These are phyloP conservation scores for Drosophila heteroneura DNA, from an alignment of 2,888 invertebrate species.

Conservation along the genomic window DNA sequence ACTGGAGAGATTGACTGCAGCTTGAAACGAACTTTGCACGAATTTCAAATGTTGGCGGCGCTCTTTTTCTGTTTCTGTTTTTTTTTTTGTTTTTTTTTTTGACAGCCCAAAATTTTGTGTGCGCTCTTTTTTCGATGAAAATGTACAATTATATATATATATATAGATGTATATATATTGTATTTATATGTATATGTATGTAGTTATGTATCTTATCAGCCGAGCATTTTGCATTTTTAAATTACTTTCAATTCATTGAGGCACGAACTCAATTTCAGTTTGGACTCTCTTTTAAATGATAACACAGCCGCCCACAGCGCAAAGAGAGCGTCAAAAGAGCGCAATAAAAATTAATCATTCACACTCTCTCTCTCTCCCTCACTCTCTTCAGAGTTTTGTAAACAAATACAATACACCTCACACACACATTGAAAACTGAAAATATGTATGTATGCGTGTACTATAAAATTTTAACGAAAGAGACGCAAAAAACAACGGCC, in stretches of 20 bases:
- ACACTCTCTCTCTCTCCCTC: neutral
- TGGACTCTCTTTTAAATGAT: slow-evolving; percentile 47
- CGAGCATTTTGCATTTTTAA: slow-evolving; percentile 18
- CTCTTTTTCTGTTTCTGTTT: neutral
- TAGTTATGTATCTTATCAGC: slow-evolving; percentile 13
- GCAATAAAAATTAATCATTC: neutral
- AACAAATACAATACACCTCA: slow-evolving; percentile 27
- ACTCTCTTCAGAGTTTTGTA: slow-evolving; percentile 37
- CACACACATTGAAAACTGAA: neutral
- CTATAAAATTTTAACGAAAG: slow-evolving; percentile 33
- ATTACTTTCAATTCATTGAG: slow-evolving; percentile 15
- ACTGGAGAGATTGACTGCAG: slow-evolving; percentile 35
- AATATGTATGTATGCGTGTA: slow-evolving; percentile 3
- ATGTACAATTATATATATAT: neutral
- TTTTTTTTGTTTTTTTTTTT: slow-evolving; percentile 20
- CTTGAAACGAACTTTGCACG: slow-evolving; percentile 58
- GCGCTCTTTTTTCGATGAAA: neutral
- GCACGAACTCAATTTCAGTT: slow-evolving; percentile 10
- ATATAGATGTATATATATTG: neutral
- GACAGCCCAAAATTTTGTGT: neutral
- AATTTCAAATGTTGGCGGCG: slow-evolving; percentile 29
- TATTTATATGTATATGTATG: neutral
- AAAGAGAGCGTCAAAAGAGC: slow-evolving; percentile 5
- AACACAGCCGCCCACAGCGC: slow-evolving; percentile 14
- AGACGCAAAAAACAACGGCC: slow-evolving; percentile 43